phyloP scores from a whole-genome alignment of 2,888 invertebrate species.

The Galerucella pusilla region DNA sequence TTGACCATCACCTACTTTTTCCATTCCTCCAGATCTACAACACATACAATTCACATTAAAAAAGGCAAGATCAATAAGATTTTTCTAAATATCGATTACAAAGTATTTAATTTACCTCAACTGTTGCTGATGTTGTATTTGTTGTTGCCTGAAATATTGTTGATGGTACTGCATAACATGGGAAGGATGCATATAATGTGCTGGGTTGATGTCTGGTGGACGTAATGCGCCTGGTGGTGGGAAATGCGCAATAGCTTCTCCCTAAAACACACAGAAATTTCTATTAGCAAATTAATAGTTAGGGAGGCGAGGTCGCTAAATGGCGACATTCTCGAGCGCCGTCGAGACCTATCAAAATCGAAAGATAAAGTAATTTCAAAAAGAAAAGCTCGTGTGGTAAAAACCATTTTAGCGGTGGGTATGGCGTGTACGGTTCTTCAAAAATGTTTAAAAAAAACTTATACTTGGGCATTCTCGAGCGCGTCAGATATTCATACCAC shows the following conservation, averaged over 20 bases:
- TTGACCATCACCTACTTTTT: conserved; percentile 60
- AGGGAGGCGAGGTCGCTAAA: no score
- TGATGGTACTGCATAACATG: conserved; percentile 68
- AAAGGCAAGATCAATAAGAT: no score
- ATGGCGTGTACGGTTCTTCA: no score
- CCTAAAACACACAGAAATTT: conserved; percentile 62
- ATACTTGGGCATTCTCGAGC: no score
- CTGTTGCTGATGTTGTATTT: conserved; percentile 52
- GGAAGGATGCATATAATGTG: conserved; percentile 69
- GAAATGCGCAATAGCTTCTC: conserved; percentile 69
- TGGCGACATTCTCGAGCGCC: no score
- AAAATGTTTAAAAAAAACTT: no score
- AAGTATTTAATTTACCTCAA: conserved; percentile 55
- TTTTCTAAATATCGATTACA: not conserved
- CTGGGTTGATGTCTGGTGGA: conserved; percentile 64
- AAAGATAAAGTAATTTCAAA: no score
- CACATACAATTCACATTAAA: not conserved
- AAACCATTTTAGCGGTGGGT: no score
- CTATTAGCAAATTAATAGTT: not conserved
- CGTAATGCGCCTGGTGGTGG: conserved; percentile 64
- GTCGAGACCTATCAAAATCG: no score
- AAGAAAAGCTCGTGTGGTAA: no score
- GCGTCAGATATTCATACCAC: no score
- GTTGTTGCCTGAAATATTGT: conserved; percentile 67
- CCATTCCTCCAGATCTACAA: conserved; percentile 61